Evolutionary conservation across 2,888 invertebrate genomes (phyloP), one percentile per base, ranked within the genome.

Genomic region (Lymantria monacha): DNA sequence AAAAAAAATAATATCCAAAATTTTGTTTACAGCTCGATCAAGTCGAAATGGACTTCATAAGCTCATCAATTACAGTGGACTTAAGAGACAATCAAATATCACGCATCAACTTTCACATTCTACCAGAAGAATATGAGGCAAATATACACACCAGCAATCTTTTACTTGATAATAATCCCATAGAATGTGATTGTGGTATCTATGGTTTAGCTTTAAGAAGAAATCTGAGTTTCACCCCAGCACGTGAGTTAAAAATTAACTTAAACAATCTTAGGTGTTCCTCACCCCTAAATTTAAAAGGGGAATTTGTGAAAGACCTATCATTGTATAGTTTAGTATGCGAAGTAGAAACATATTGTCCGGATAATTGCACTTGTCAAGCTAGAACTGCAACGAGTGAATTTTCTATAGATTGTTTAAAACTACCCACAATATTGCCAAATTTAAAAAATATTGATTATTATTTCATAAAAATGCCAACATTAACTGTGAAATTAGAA

Each of bases 141-240:
- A n/a, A n/a, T 61, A 15, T 11, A 15, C 30, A 10, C 14, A 0
- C 12, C 12, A 2, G 59, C 44, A 7, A 15, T n/a, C 42, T 82
- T 7, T 46, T 70, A 0, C 51, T 83, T 0, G 70, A 66, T 11
- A 9, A 68, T 44, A 83, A 83, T 47, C 81, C 79, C 0, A 61
- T 75, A 15, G 0, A 0, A 7, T 82, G 84, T 55, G 75, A 77
- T 51, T 83, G 83, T 45, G 3, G 15, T 0, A 44, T 81, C 0
- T 76, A 69, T 40, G 36, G 49, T 3, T 54, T 80, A 0, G 46
- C 47, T 0, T 33, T 53, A 22, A 31, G 60, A 8, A 7, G 53
- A 0, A 10, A 13, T 9, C 56, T 55, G 0, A 11, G n/a, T 0
- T 36, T 11, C 0, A 30, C 44, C 0, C 0, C 33, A 0, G 7